Conservation (phyloP, 2,113 vertebrate genomes). For the Brachypteracias leptosomus region DNA sequence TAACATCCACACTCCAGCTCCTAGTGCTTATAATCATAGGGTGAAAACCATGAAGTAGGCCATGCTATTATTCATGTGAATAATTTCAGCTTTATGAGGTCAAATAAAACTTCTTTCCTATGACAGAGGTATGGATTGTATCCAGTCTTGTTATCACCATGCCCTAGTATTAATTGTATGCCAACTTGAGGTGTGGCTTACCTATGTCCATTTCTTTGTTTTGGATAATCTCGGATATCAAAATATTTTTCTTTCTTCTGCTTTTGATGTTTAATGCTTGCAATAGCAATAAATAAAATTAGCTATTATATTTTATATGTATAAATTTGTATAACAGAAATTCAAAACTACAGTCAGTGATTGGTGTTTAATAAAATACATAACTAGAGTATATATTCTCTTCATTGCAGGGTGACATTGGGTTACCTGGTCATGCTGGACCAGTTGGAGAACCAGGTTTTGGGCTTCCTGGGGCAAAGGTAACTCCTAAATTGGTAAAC, state of each 20-base stretch:
- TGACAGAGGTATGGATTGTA: neutral
- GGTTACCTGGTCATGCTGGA: conserved; percentile 80
- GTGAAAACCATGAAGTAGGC: neutral
- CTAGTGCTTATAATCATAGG: neutral
- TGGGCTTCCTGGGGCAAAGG: conserved; percentile 89
- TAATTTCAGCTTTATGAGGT: neutral
- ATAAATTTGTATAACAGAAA: neutral
- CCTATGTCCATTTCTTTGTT: neutral
- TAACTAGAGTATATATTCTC: neutral
- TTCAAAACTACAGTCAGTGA: neutral
- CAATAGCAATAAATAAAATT: neutral
- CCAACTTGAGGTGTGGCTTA: neutral
- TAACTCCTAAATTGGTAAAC: conserved; percentile 36
- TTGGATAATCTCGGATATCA: neutral
- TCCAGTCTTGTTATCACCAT: neutral
- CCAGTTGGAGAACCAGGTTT: conserved; percentile 85
- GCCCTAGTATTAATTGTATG: neutral
- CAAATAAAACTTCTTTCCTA: neutral
- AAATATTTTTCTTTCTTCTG: neutral
- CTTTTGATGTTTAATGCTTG: neutral
- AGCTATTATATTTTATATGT: neutral
- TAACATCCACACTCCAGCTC: conserved; percentile 44
- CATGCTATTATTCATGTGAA: neutral
- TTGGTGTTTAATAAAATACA: neutral
- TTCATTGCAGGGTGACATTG: conserved; percentile 81